Conservation (phyloP, 1,140 invertebrate genomes). For the Nasonia giraulti region DNA sequence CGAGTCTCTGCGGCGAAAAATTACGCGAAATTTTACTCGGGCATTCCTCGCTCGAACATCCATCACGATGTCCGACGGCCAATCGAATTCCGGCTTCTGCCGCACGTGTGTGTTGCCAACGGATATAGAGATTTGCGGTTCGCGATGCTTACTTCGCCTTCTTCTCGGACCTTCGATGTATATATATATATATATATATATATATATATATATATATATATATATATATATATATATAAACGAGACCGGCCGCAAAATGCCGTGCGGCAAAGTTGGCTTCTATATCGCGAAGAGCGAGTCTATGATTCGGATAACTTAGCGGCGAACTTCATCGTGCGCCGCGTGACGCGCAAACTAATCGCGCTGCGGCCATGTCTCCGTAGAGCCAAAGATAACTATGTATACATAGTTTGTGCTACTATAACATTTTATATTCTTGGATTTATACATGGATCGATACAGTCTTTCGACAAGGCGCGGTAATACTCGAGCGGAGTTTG, state of each 20-base stretch:
- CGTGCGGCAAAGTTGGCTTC: not conserved
- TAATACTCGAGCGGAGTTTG: not conserved
- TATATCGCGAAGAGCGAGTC: not conserved
- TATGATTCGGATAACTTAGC: conserved; percentile 33
- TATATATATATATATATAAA: not conserved
- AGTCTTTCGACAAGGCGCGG: not conserved
- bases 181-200: not conserved
- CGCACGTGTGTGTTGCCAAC: not conserved
- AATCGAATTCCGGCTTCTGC: not conserved
- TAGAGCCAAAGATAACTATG: conserved; percentile 17
- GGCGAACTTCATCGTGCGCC: not conserved
- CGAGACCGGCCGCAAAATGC: not conserved
- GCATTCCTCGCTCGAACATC: too few relatives aligned
- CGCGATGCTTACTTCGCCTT: not conserved
- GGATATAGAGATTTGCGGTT: not conserved
- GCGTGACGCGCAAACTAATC: conserved; percentile 39
- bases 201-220: not conserved
- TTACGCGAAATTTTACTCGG: not conserved
- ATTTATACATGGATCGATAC: too few relatives aligned
- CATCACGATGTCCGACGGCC: not conserved
- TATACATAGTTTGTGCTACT: too few relatives aligned
- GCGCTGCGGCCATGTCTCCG: not conserved
- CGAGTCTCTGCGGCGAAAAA: not conserved
- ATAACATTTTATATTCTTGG: too few relatives aligned
- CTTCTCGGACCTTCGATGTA: not conserved